These are phyloP conservation scores for Cryptotis parvus DNA, from an alignment of 2,113 vertebrate species.

Conservation along the genomic window DNA sequence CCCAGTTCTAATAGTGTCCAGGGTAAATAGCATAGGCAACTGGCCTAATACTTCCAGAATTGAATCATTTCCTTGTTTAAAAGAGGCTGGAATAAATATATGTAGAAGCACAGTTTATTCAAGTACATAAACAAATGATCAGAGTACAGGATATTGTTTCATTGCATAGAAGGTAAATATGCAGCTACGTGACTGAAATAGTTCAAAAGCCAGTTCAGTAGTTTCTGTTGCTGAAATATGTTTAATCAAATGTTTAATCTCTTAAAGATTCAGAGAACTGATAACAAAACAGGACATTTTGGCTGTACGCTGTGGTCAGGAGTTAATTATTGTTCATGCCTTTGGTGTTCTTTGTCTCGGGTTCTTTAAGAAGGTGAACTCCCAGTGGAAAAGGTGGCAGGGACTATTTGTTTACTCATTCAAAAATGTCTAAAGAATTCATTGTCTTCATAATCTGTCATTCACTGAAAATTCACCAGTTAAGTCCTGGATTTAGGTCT, in stretches of 20 bases:
- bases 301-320: constrained; percentile 39
- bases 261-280: constrained; percentile 70
- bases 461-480: constrained; percentile 6
- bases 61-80: constrained; percentile 50
- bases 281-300: constrained; percentile 71
- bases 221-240: constrained; percentile 80
- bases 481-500: not conserved
- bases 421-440: constrained; percentile 38
- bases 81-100: constrained; percentile 45
- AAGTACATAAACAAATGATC: constrained; percentile 73
- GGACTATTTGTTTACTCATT: constrained; percentile 55
- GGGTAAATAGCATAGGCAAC: constrained; percentile 44
- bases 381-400: constrained; percentile 28
- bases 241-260: constrained; percentile 84
- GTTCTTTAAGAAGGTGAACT: constrained; percentile 62
- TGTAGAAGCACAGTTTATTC: constrained; percentile 42
- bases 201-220: constrained; percentile 75
- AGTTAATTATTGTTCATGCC: constrained; percentile 81
- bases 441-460: not conserved
- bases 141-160: constrained; percentile 72
- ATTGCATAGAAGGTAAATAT: constrained; percentile 71
- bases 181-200: constrained; percentile 68
- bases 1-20: not conserved
- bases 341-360: constrained; percentile 56
- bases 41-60: constrained; percentile 49